Percentiles rank a stretch among this genome's conserved stretches.
Conservation (phyloP, 2,888 invertebrate species). For the Anarsia innoxiella region DNA sequence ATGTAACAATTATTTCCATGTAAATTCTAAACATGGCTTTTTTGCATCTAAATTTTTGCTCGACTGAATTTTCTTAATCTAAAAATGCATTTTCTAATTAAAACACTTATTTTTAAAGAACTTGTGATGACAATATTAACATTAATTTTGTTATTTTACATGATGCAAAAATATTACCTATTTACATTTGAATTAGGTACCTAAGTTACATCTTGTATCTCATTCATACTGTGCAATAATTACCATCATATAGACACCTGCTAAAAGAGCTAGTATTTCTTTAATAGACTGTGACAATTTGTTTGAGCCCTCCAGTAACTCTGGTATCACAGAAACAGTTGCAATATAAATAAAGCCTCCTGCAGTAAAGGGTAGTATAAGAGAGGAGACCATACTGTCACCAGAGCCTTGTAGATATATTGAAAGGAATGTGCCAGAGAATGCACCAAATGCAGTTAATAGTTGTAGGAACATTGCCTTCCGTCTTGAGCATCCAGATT, state of each 20-base stretch:
- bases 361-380: conserved; percentile 98
- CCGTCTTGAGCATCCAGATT: conserved; percentile 94
- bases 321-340: conserved; percentile 98
- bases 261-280: conserved; percentile 90
- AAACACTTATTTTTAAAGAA: conserved; percentile 1
- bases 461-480: conserved; percentile 97
- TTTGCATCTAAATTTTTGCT: no score
- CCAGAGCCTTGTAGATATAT: conserved; percentile 85
- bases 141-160: neutral
- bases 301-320: conserved; percentile 91
- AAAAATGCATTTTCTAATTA: no score
- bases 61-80: no score
- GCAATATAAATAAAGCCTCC: conserved; percentile 99
- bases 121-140: conserved; percentile 6
- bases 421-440: conserved; percentile 94
- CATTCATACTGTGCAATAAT: conserved; percentile 85
- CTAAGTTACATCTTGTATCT: conserved; percentile 4
- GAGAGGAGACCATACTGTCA: conserved; percentile 82
- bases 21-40: no score
- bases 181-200: conserved; percentile 2
- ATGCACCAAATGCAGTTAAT: conserved; percentile 94
- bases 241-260: conserved; percentile 97
- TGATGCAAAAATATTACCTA: conserved; percentile 5
- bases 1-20: no score
- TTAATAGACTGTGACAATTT: conserved; percentile 91